Base-by-base conservation (phyloP, 2,888 invertebrate genomes). In the Heterodera filipjevi region DNA sequence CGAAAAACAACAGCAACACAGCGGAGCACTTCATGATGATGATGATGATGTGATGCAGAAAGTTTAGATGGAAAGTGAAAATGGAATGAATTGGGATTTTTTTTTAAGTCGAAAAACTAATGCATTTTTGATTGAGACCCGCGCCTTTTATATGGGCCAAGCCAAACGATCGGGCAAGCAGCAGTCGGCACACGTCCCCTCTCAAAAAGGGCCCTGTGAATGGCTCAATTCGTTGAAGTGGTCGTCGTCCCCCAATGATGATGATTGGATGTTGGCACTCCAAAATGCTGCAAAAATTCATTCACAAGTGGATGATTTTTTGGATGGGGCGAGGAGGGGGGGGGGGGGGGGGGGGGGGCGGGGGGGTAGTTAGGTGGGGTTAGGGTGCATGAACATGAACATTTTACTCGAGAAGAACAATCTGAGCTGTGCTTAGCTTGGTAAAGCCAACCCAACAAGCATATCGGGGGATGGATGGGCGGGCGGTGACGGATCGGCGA, bases 381-480 rank as follows among this genome's bases (percentile, higher is more conserved):
- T 59, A 27, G n/a, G 53, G 27, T 59, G 59, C 59, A 59, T 59
- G 59, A 59, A 59, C 59, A 59, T 59, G 59, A 39, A 49, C 49
- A 49, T 49, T 49, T 27, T 10, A 27, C 22, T 19, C 53, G 53
- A 53, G 53, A 19, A 12, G 27, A 59, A 22, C 0, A 5, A 19
- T 6, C 53, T 53, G 53, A 10, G 59, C 59, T 59, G 59, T 59
- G n/a, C 59, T 59, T 27, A 27, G 59, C 10, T 30, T 30, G 59
- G 12, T 39, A 39, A 12, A 39, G 39, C 8, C 39, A 39, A n/a
- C n/a, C n/a, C n/a, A n/a, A n/a, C n/a, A n/a, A n/a, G n/a, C n/a
- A n/a, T n/a, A n/a, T n/a, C n/a, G n/a, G n/a, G 59, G 3, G 6
- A 59, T 22, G 59, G 8, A 59, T 59, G 19, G 27, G 8, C 5